Conservation (phyloP, 2,888 invertebrate species). For the Lycaena phlaeas region DNA sequence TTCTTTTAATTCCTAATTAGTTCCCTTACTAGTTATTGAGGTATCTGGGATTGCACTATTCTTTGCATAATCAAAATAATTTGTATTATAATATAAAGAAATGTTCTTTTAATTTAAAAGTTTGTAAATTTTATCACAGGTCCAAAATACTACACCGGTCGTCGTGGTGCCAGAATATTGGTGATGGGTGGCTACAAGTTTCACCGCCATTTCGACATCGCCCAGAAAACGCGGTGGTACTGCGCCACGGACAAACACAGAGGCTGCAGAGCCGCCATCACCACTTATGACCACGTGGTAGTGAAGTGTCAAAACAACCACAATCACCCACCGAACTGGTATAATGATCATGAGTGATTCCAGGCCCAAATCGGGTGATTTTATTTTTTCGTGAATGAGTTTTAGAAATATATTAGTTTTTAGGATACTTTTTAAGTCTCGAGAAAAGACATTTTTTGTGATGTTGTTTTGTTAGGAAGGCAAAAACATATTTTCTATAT, state of each 20-base stretch:
- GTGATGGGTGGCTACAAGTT: constrained; percentile 23
- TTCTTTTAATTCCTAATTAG: too few species aligned
- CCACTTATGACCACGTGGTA: constrained; percentile 18
- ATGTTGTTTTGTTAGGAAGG: too few species aligned
- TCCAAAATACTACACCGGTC: constrained; percentile 12
- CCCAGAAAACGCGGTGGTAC: constrained; percentile 19
- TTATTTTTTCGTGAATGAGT: too few species aligned
- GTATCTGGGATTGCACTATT: too few species aligned
- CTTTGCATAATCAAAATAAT: too few species aligned
- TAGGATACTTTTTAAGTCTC: too few species aligned
- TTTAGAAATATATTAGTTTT: too few species aligned
- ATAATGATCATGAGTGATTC: background rate
- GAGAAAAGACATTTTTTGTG: too few species aligned
- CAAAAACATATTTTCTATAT: too few species aligned
- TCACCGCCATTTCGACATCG: background rate
- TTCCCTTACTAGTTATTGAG: too few species aligned
- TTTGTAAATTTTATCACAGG: constrained; percentile 15
- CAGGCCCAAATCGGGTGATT: background rate
- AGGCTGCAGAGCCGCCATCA: constrained; percentile 21
- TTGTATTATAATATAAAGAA: too few species aligned
- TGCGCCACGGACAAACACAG: constrained; percentile 23
- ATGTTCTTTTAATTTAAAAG: too few species aligned
- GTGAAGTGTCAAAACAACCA: constrained; percentile 9
- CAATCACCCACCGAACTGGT: constrained; percentile 9
- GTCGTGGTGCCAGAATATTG: constrained; percentile 20